Evolutionary conservation across 2,888 invertebrate genomes (phyloP).

Genomic region (Gortyna flavago): DNA sequence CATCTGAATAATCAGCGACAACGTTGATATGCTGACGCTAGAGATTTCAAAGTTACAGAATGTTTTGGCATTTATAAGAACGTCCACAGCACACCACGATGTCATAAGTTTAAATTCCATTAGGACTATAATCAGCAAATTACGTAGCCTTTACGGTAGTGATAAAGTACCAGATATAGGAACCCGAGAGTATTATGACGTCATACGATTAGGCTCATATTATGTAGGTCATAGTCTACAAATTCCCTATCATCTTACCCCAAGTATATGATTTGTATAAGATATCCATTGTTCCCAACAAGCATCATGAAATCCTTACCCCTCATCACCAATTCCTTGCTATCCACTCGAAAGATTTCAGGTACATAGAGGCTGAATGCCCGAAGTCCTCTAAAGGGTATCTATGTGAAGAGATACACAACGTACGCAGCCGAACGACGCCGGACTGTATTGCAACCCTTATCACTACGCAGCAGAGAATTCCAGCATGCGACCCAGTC

Average conservation of each 20-base stretch:
- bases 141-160: neutral
- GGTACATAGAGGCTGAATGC: conserved; percentile 9
- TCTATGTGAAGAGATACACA: conserved; percentile 25
- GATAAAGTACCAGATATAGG: conserved; percentile 9
- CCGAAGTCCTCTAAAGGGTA: conserved; percentile 16
- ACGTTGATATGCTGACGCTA: conserved; percentile 1
- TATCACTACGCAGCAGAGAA: conserved; percentile 1
- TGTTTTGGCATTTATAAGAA: neutral
- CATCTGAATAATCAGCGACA: neutral
- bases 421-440: conserved; percentile 6
- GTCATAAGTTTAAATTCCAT: conserved; percentile 5
- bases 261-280: neutral
- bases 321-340: conserved; percentile 11
- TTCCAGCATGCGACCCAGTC: conserved; percentile 3
- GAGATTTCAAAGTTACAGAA: conserved; percentile 2
- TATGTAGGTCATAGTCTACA: conserved; percentile 6
- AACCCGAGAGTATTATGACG: conserved; percentile 6
- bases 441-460: conserved; percentile 6
- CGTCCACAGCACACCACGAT: conserved; percentile 3
- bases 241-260: conserved; percentile 1
- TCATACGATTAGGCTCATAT: conserved; percentile 3
- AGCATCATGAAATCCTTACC: neutral
- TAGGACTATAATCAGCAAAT: neutral
- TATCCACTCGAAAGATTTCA: conserved; percentile 4
- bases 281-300: conserved; percentile 14